Conservation (phyloP, 2,113 vertebrate species). For the Psittacus erithacus region DNA sequence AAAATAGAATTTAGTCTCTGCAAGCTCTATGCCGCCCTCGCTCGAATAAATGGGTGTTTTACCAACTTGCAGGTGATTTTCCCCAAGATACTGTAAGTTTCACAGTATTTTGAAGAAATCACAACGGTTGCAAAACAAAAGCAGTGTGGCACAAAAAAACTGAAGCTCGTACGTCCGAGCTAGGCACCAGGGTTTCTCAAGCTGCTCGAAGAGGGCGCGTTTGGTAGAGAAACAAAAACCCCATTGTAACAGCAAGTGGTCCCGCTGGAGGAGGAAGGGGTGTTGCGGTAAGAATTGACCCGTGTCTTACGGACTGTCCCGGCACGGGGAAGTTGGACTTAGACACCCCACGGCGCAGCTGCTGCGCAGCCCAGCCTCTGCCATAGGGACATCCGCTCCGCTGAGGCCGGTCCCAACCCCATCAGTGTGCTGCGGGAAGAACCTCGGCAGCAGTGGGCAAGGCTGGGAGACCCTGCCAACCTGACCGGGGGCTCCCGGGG, state of each 20-base stretch:
- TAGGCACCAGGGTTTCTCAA: neutral
- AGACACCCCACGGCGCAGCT: rapidly evolving
- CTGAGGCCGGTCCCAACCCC: rapidly evolving
- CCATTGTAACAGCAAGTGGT: neutral
- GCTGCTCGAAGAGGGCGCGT: rapidly evolving
- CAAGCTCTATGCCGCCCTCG: neutral
- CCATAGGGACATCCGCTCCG: rapidly evolving
- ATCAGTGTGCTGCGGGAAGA: rapidly evolving
- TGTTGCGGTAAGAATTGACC: rapidly evolving
- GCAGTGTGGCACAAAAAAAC: neutral
- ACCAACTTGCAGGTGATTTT: neutral
- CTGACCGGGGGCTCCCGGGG: rapidly evolving
- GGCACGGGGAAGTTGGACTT: rapidly evolving
- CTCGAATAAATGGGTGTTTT: neutral
- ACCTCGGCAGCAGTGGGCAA: neutral
- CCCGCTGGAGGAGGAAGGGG: neutral
- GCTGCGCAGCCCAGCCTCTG: neutral
- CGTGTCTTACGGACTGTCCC: rapidly evolving
- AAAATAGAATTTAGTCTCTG: neutral
- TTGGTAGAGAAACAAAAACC: neutral
- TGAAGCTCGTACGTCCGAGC: rapidly evolving
- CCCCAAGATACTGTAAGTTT: neutral
- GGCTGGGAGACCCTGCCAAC: neutral
- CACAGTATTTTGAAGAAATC: neutral
- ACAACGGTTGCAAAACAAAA: neutral